Percentiles rank a stretch among this genome's conserved stretches.
Conservation (phyloP, 2,797 vertebrate genomes). For the Artibeus lituratus region DNA sequence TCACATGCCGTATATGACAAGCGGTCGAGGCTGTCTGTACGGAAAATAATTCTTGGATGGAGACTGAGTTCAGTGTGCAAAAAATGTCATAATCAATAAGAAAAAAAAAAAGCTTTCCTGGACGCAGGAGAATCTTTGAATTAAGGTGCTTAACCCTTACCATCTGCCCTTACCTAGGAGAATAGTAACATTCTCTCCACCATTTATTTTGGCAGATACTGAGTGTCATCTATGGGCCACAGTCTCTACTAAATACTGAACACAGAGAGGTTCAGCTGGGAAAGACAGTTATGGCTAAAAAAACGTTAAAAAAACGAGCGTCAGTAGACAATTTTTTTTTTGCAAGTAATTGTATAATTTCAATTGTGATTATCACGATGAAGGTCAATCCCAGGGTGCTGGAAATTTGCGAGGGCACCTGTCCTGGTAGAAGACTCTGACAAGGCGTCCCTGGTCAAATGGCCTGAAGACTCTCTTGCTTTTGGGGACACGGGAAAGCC, state of each 20-base stretch:
- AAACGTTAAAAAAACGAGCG: background rate
- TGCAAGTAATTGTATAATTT: background rate
- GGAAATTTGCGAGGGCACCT: background rate
- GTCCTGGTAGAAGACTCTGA: background rate
- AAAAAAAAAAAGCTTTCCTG: background rate
- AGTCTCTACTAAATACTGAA: background rate
- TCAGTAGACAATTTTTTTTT: background rate
- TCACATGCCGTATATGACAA: slow-evolving; percentile 39
- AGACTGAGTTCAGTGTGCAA: background rate
- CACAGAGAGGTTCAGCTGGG: background rate
- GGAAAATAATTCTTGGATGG: slow-evolving; percentile 33
- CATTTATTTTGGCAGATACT: background rate
- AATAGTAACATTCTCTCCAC: background rate
- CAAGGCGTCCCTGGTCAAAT: background rate
- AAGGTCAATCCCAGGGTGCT: background rate
- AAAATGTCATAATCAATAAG: slow-evolving; percentile 37
- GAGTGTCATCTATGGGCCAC: background rate
- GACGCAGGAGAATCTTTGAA: background rate
- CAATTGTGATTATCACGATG: background rate
- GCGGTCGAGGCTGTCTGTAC: background rate
- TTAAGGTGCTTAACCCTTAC: background rate
- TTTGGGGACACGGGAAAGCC: background rate
- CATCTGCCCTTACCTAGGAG: background rate
- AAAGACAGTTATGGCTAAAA: background rate
- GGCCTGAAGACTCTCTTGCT: background rate